A percentile compares a stretch with the other conserved stretches of the same genome.
Evolutionary conservation across 2,888 invertebrate genomes (phyloP).

Genomic region (Palloptera scutellata): DNA sequence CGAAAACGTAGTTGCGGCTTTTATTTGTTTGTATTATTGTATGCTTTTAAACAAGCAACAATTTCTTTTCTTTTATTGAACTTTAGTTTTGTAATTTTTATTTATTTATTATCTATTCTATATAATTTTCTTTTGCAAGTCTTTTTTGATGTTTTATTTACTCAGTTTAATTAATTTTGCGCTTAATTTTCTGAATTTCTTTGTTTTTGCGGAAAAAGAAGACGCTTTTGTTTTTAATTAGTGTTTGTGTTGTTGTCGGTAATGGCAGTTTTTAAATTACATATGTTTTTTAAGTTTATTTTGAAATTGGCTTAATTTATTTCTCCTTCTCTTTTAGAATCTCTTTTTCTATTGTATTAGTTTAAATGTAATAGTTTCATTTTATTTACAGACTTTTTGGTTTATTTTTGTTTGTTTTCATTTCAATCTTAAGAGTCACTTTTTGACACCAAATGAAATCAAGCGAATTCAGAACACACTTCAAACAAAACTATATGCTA

Average conservation of each 20-base stretch:
- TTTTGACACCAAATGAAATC: no score
- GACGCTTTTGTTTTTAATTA: not conserved
- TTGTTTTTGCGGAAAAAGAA: not conserved
- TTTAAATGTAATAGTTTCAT: no score
- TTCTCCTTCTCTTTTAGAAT: not conserved
- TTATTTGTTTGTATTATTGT: not conserved
- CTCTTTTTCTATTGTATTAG: no score
- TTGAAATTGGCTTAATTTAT: constrained; percentile 2
- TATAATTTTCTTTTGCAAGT: not conserved
- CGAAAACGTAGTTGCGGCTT: constrained; percentile 23
- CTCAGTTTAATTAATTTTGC: not conserved
- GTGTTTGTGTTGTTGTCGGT: not conserved
- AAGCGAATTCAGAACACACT: no score
- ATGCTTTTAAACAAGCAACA: not conserved
- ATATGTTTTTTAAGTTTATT: not conserved
- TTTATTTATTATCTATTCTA: not conserved
- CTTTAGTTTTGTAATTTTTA: not conserved
- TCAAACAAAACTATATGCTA: no score
- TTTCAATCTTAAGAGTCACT: no score
- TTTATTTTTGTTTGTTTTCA: no score
- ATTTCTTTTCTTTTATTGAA: constrained; percentile 5
- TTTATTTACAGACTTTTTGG: no score
- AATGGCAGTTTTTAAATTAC: constrained; percentile 13
- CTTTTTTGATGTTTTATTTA: no score
- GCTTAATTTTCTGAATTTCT: no score